These are phyloP conservation scores for Nixonia krombeini DNA, from an alignment of 1,140 invertebrate genomes.

Conservation along the genomic window DNA sequence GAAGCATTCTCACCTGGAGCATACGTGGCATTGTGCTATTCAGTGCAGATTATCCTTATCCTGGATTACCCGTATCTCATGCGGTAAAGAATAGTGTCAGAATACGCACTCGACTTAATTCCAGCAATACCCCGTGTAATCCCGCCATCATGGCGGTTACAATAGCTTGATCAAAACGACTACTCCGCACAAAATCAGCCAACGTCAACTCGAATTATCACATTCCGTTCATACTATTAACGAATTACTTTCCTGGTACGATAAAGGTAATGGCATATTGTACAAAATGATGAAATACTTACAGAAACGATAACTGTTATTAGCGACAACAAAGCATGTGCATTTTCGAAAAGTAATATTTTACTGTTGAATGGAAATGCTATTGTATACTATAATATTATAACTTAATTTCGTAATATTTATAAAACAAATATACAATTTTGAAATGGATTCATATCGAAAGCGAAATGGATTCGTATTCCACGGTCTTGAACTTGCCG, in stretches of 20 bases:
- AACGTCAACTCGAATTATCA: constrained; percentile 45
- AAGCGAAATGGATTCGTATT: not conserved
- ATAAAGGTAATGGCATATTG: too few relatives aligned
- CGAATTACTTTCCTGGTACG: too few relatives aligned
- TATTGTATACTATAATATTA: too few relatives aligned
- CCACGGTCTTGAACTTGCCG: constrained; percentile 8
- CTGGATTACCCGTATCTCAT: constrained; percentile 49
- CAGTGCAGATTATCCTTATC: constrained; percentile 62
- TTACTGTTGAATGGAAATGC: too few relatives aligned
- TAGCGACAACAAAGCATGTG: too few relatives aligned
- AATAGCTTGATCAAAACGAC: constrained; percentile 37
- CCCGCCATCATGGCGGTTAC: constrained; percentile 21
- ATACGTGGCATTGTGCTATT: constrained; percentile 58
- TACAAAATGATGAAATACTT: too few relatives aligned
- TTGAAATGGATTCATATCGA: too few relatives aligned
- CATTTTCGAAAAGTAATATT: too few relatives aligned
- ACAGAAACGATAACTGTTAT: too few relatives aligned
- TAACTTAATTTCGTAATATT: too few relatives aligned
- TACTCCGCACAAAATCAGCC: constrained; percentile 32
- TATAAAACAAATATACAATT: too few relatives aligned
- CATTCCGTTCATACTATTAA: constrained; percentile 17
- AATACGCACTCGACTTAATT: constrained; percentile 50
- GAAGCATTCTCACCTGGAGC: constrained; percentile 51
- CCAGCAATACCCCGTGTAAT: constrained; percentile 36
- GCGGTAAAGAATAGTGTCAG: constrained; percentile 42